Base-by-base conservation (phyloP, 1,140 invertebrate species). In the Trichonephila inaurata region DNA sequence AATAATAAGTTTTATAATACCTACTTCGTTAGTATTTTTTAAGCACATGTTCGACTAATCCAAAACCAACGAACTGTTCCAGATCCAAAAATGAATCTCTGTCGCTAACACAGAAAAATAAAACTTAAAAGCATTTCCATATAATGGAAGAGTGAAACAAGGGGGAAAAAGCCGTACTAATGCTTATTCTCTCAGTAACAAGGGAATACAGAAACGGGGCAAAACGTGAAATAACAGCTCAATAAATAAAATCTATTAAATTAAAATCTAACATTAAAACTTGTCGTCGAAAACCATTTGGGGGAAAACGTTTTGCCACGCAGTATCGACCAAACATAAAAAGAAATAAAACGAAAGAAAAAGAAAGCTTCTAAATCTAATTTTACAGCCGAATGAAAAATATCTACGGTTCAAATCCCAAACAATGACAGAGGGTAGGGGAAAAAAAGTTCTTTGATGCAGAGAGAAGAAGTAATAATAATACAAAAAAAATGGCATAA, bases 381-480 rank as follows among this genome's bases (percentile, higher is more conserved):
- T 88, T 88, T 88, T 64, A 88, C 86, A 88, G 61, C 86, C 86
- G 60, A 88, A 28, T 88, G 86, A 88, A 88, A 88, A 88, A 88
- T 88, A 88, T 88, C 86, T 58, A 88, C 60, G 86, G 33, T 64
- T 64, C 86, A 88, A 64, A 88, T 88, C 82, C 82, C 40, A 83
- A 60, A 83, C 82, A 51, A 51, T 58, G 82, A 40, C 19, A n/a
- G n/a, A 77, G 33, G 24, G n/a, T 16, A 28, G 19, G 21, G 12
- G 21, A 14, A n/a, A 51, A 60, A 60, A 83, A 60, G 28, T 83
- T 18, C 44, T 83, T 44, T 4, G 72, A 28, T 77, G 14, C 28
- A 33, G 33, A 28, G 28, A 40, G 72, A 40, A 77, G 24, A 72
- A 33, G 69, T 28, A 16, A 16, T 2, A 72, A 21, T 7, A n/a